Evolutionary conservation across 2,797 vertebrate species (phyloP).

Genomic region (Siniperca scherzeri): DNA sequence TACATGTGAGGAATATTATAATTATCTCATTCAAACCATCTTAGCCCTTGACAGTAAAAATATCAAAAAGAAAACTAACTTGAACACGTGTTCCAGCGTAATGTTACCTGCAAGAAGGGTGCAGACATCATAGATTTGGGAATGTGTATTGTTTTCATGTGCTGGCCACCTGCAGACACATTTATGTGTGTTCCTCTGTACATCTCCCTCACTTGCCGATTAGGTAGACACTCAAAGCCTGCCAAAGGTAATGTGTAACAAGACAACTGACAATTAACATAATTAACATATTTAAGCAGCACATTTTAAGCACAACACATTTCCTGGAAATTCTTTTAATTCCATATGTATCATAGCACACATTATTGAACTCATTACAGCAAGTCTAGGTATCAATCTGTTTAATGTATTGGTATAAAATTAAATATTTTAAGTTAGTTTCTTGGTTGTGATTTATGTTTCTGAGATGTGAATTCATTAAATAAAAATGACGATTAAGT

Average conservation of each 20-base stretch:
- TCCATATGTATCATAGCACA: background rate
- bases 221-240: slow-evolving; percentile 41
- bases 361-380: background rate
- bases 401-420: background rate
- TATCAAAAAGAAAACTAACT: background rate
- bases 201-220: slow-evolving; percentile 29
- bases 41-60: background rate
- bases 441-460: background rate
- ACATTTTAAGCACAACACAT: background rate
- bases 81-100: background rate
- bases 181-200: slow-evolving; percentile 52
- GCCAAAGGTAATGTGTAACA: slow-evolving; percentile 13
- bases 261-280: background rate
- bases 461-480: background rate
- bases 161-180: slow-evolving; percentile 56
- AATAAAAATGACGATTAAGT: background rate
- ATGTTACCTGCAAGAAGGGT: slow-evolving; percentile 84
- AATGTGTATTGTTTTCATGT: slow-evolving; percentile 77
- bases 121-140: slow-evolving; percentile 79
- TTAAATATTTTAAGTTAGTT: background rate
- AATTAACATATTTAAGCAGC: background rate
- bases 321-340: background rate
- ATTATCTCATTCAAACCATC: slow-evolving; percentile 1
- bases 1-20: background rate
- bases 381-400: background rate